phyloP scores from a whole-genome alignment of 2,797 vertebrate genomes.

The Bradypodion pumilum region DNA sequence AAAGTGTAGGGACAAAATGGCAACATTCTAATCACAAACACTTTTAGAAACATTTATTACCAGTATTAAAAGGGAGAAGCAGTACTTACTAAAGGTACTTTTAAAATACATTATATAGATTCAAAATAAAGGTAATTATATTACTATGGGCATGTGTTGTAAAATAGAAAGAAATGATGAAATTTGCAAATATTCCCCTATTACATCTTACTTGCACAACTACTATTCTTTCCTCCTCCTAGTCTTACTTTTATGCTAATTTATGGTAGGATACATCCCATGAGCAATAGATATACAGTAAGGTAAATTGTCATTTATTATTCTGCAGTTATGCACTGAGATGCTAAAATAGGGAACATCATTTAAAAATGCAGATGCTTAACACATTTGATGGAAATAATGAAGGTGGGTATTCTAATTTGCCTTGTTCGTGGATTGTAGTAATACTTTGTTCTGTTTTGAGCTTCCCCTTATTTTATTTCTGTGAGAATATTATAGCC shows the following conservation, averaged over 20 bases:
- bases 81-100: background rate
- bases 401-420: background rate
- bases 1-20: background rate
- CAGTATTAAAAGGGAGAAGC: background rate
- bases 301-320: background rate
- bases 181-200: no score
- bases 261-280: background rate
- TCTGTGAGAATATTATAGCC: constrained; percentile 30
- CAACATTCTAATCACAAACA: background rate
- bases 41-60: background rate
- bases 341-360: background rate
- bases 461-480: background rate
- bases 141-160: no score
- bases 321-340: background rate
- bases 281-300: no score
- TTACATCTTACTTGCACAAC: no score
- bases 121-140: background rate
- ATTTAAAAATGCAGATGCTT: background rate
- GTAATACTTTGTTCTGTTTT: background rate
- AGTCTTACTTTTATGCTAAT: no score
- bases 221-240: background rate
- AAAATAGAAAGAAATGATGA: no score
- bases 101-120: background rate
- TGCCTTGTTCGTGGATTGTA: background rate
- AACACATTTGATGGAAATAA: background rate